Percentiles rank a stretch among this genome's conserved stretches.
These are phyloP conservation scores for Wiebesia pumilae DNA, from an alignment of 1,140 invertebrate species.

Conservation along the genomic window DNA sequence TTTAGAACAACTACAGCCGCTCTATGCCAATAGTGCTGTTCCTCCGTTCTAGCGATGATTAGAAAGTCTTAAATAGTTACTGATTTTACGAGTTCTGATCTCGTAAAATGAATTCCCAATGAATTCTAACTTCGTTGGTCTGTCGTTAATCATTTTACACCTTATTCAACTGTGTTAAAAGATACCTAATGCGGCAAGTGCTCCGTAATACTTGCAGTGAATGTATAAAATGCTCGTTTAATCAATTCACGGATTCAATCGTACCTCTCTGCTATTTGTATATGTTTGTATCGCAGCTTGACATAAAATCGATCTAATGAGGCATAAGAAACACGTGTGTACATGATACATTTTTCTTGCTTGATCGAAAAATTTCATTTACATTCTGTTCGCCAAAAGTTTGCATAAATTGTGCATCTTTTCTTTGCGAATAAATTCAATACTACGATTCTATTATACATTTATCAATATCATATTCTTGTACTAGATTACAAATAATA, in stretches of 20 bases:
- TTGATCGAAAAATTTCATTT: background rate
- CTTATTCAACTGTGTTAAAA: background rate
- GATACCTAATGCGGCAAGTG: background rate
- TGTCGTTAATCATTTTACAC: background rate
- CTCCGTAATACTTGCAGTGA: background rate
- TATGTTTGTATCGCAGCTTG: too few relatives aligned
- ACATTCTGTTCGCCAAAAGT: background rate
- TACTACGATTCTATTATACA: too few relatives aligned
- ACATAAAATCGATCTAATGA: too few relatives aligned
- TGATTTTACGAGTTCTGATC: background rate
- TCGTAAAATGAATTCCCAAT: conserved; percentile 9
- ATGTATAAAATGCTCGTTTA: background rate
- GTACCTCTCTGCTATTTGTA: background rate
- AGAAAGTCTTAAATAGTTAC: conserved; percentile 10
- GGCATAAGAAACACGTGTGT: background rate
- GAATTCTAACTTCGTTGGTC: background rate
- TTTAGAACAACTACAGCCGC: background rate
- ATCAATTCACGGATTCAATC: background rate
- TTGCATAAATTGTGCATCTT: background rate
- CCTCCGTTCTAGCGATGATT: background rate
- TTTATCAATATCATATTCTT: too few relatives aligned
- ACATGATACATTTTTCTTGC: background rate
- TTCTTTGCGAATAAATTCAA: background rate
- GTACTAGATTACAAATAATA: too few relatives aligned
- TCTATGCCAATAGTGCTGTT: background rate